Conservation (phyloP, 1,140 invertebrate species). For the Drosophila navojoa region DNA sequence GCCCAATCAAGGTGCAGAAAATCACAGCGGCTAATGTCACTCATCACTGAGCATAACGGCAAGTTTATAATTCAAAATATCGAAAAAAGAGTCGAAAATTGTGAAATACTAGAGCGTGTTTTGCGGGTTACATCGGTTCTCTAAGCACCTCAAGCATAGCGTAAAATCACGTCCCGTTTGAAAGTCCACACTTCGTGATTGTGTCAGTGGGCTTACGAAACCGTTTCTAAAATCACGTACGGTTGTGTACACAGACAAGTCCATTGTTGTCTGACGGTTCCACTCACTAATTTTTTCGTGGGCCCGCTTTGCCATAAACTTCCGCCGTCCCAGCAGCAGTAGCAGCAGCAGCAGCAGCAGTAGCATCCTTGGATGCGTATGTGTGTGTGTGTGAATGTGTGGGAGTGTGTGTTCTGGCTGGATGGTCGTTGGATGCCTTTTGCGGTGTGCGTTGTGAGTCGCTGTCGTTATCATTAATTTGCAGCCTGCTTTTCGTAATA, state of each 20-base stretch:
- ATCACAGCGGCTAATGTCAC: too few relatives aligned
- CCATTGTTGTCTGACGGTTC: conserved; percentile 26
- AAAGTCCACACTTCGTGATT: conserved; percentile 5
- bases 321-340: background rate
- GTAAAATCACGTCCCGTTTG: too few relatives aligned
- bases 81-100: too few relatives aligned
- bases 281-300: conserved; percentile 26
- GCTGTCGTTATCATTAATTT: conserved; percentile 77
- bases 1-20: too few relatives aligned
- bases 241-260: conserved; percentile 25
- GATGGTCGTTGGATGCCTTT: conserved; percentile 14
- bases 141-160: too few relatives aligned
- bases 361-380: background rate
- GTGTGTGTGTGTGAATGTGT: background rate
- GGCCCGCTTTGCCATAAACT: conserved; percentile 16
- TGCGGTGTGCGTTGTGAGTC: conserved; percentile 22
- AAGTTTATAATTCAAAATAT: too few relatives aligned
- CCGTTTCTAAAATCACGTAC: conserved; percentile 21
- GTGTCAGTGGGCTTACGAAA: background rate
- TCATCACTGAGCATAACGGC: too few relatives aligned
- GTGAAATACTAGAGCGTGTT: too few relatives aligned
- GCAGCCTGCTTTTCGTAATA: conserved; percentile 74
- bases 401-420: conserved; percentile 4
- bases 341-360: background rate
- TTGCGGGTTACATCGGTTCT: background rate